Evolutionary conservation across 1,140 invertebrate species (phyloP).

Genomic region (Zaprionus vittiger): DNA sequence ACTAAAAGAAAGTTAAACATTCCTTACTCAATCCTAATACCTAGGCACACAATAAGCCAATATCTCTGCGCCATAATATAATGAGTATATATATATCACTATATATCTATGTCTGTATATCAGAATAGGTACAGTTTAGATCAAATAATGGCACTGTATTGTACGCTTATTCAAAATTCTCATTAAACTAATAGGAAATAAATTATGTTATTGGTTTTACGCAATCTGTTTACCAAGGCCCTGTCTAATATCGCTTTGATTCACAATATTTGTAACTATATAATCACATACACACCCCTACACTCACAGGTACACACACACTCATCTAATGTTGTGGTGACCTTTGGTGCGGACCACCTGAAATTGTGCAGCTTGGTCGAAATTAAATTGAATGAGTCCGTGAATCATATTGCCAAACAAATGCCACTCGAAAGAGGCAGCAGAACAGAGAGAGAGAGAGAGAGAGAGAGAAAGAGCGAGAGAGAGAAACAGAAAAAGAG

Average conservation of each 20-base stretch:
- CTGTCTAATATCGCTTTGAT: background rate
- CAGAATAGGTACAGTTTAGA: background rate
- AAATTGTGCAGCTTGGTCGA: slow-evolving; percentile 2
- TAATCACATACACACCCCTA: background rate
- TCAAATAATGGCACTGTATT: background rate
- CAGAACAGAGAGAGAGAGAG: background rate
- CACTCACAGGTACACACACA: background rate
- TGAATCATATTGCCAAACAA: slow-evolving; percentile 42
- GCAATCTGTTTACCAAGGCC: background rate
- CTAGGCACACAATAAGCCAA: background rate
- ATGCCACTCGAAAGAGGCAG: slow-evolving; percentile 8
- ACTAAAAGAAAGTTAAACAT: background rate
- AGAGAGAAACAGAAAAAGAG: background rate
- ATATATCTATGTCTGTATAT: background rate
- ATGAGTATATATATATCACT: too few relatives aligned
- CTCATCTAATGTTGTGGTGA: slow-evolving; percentile 15
- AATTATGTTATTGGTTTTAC: background rate
- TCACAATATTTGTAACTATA: background rate
- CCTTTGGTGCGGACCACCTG: slow-evolving; percentile 16
- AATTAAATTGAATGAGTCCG: slow-evolving; percentile 38
- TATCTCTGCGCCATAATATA: too few relatives aligned
- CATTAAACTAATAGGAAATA: background rate
- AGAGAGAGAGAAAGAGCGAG: background rate
- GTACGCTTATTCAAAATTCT: background rate
- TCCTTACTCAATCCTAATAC: background rate